A percentile compares a stretch with the other conserved stretches of the same genome.
Conservation (phyloP, 2,888 invertebrate genomes). For the Apoderus coryli region DNA sequence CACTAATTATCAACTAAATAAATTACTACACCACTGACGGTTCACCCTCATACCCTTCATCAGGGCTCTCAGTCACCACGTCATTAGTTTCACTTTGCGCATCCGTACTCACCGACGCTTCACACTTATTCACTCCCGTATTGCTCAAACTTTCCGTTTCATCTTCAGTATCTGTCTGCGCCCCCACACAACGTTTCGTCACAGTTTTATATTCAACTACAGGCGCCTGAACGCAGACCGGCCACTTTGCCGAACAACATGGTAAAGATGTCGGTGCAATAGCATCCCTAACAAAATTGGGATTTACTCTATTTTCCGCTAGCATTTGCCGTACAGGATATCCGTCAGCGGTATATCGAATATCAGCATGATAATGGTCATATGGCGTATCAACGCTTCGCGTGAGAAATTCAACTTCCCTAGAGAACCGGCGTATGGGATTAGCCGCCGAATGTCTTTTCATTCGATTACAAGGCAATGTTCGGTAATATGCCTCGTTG, state of each 20-base stretch:
- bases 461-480: conserved; percentile 56
- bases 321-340: conserved; percentile 36
- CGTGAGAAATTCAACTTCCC: conserved; percentile 49
- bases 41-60: conserved; percentile 27
- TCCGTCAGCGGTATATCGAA: conserved; percentile 49
- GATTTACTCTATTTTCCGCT: conserved; percentile 4
- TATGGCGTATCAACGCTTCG: conserved; percentile 35
- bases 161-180: conserved; percentile 25
- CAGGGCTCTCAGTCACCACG: conserved; percentile 25
- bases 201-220: conserved; percentile 11
- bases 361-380: conserved; percentile 39
- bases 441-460: conserved; percentile 37
- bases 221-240: conserved; percentile 35
- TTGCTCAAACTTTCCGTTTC: too few species aligned
- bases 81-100: conserved; percentile 18
- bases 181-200: conserved; percentile 23
- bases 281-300: conserved; percentile 28
- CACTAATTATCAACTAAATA: too few species aligned
- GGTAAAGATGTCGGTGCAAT: conserved; percentile 38
- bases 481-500: conserved; percentile 41
- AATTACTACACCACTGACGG: conserved; percentile 22
- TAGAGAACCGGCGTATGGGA: conserved; percentile 40
- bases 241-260: conserved; percentile 34
- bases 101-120: conserved; percentile 6
- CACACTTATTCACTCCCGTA: conserved; percentile 11